Conservation (phyloP, 2,113 vertebrate species). For the Charadrius vociferus region DNA sequence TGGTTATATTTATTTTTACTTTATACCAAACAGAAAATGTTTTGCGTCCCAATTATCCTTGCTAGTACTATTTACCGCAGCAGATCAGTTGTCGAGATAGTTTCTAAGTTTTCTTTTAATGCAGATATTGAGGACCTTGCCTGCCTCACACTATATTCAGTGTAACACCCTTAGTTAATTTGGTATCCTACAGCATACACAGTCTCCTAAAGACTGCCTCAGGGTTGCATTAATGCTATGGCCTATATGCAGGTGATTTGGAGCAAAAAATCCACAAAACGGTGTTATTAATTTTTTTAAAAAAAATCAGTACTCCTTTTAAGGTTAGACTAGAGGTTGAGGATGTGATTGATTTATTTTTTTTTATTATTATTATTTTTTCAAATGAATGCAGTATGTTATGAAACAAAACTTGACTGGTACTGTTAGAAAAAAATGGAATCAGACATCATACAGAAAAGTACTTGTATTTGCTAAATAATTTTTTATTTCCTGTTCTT, state of each 20-base stretch:
- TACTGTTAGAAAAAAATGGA: not conserved
- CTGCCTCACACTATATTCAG: constrained; percentile 18
- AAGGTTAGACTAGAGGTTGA: not conserved
- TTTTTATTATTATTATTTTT: not conserved
- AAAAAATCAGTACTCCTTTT: not conserved
- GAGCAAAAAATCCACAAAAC: not conserved
- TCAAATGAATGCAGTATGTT: not conserved
- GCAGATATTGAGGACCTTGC: constrained; percentile 67
- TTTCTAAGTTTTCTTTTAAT: constrained; percentile 63
- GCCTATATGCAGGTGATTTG: not conserved
- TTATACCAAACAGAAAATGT: constrained; percentile 66
- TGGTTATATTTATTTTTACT: not conserved
- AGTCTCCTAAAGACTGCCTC: not conserved
- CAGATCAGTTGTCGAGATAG: constrained; percentile 65
- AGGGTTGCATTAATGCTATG: not conserved
- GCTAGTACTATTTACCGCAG: constrained; percentile 74
- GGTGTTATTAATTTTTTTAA: not conserved
- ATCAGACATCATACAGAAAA: not conserved
- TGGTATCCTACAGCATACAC: not conserved
- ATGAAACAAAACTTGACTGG: not conserved
- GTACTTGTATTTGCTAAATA: not conserved
- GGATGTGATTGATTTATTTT: not conserved
- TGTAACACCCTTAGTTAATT: not conserved
- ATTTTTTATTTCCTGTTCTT: not conserved
- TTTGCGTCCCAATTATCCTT: constrained; percentile 81